Evolutionary conservation across 2,888 invertebrate genomes (phyloP).

Genomic region (Brenthis hecate): DNA sequence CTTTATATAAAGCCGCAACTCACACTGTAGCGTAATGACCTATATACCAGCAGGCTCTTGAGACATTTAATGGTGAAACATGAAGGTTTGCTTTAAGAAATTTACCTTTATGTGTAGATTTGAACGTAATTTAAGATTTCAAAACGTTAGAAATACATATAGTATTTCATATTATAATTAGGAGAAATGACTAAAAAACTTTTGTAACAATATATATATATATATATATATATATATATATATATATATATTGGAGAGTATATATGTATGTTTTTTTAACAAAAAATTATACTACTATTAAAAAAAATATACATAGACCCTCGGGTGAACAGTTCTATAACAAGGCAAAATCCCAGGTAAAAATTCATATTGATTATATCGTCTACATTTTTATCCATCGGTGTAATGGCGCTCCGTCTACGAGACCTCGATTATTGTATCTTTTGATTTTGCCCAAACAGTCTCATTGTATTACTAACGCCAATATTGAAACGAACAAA

Average conservation of each 20-base stretch:
- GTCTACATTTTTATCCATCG: no score
- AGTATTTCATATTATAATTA: no score
- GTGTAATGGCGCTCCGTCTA: no score
- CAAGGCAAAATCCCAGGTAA: no score
- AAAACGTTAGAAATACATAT: not conserved
- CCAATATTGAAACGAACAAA: conserved; percentile 1
- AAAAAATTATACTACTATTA: no score
- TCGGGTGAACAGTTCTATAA: no score
- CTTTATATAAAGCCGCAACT: conserved; percentile 25
- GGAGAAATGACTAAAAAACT: not conserved
- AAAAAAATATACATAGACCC: no score
- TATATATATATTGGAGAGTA: not conserved
- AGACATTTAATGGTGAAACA: conserved; percentile 9
- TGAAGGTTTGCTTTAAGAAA: conserved; percentile 17
- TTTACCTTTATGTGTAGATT: not conserved
- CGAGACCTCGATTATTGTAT: no score
- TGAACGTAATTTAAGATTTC: not conserved
- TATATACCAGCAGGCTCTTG: conserved; percentile 8
- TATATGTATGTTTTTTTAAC: not conserved
- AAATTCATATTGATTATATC: no score
- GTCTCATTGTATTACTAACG: conserved; percentile 3
- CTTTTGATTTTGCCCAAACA: conserved; percentile 5
- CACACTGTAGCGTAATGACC: conserved; percentile 26
- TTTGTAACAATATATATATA: not conserved
- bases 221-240: no score